phyloP scores from a whole-genome alignment of 1,140 invertebrate genomes.

The Drosophila rhopaloa region DNA sequence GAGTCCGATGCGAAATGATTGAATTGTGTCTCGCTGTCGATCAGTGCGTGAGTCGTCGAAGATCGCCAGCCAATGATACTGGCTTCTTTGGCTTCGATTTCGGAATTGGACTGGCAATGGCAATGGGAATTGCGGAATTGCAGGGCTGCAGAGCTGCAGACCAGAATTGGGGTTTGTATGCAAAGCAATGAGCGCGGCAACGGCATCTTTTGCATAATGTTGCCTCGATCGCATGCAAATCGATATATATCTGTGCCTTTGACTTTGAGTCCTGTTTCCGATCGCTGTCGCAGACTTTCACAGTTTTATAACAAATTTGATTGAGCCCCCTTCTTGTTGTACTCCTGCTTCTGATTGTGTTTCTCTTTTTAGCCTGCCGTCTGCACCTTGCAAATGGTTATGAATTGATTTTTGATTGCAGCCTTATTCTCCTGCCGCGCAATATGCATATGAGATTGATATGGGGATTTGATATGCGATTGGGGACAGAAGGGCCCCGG shows the following conservation, averaged over 20 bases:
- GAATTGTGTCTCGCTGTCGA: slow-evolving; percentile 82
- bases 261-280: slow-evolving; percentile 81
- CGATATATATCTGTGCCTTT: slow-evolving; percentile 23
- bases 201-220: slow-evolving; percentile 65
- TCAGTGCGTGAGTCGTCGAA: slow-evolving; percentile 61
- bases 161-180: slow-evolving; percentile 59
- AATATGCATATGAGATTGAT: slow-evolving; percentile 54
- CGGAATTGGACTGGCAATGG: slow-evolving; percentile 10
- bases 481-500: neutral
- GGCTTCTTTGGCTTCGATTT: slow-evolving; percentile 19
- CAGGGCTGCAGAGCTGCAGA: neutral
- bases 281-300: slow-evolving; percentile 79
- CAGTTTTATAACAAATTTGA: slow-evolving; percentile 84
- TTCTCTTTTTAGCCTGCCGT: slow-evolving; percentile 37
- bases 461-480: slow-evolving; percentile 7
- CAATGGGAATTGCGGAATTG: neutral
- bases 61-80: slow-evolving; percentile 53
- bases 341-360: neutral
- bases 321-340: slow-evolving; percentile 56
- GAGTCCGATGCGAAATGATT: slow-evolving; percentile 66
- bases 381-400: slow-evolving; percentile 83
- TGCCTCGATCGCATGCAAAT: slow-evolving; percentile 67
- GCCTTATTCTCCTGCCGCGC: slow-evolving; percentile 25
- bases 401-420: slow-evolving; percentile 84
- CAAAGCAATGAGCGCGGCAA: slow-evolving; percentile 52